Conservation (phyloP, 2,113 vertebrate species). For the Thunnus thynnus region DNA sequence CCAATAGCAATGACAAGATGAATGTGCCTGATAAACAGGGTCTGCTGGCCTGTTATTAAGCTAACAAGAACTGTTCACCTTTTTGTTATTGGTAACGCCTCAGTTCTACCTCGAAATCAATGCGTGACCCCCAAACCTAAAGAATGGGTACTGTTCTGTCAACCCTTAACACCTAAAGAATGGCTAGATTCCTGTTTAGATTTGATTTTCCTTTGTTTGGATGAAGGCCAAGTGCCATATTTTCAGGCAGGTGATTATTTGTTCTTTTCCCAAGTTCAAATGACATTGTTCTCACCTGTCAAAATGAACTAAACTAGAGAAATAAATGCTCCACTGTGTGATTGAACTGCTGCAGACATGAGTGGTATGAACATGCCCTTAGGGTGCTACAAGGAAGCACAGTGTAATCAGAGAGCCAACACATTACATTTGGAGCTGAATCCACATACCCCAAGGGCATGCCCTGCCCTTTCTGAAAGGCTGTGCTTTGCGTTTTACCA, state of each 20-base stretch:
- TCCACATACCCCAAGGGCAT: conserved; percentile 50
- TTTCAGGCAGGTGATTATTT: conserved; percentile 10
- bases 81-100: conserved; percentile 30
- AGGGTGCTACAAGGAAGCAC: conserved; percentile 34
- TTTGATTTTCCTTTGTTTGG: neutral
- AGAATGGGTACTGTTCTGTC: neutral
- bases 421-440: conserved; percentile 40
- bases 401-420: conserved; percentile 49
- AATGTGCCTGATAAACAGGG: conserved; percentile 46
- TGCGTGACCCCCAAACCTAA: neutral
- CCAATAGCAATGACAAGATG: conserved; percentile 60
- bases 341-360: conserved; percentile 23
- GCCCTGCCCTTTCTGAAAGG: conserved; percentile 51
- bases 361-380: conserved; percentile 24
- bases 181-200: neutral
- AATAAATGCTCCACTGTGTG: conserved; percentile 42
- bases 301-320: conserved; percentile 28
- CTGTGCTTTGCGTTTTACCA: conserved; percentile 38
- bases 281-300: conserved; percentile 35
- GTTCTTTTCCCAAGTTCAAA: conserved; percentile 30
- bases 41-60: conserved; percentile 40
- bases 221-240: neutral
- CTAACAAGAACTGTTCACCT: conserved; percentile 32
- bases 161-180: neutral
- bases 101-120: neutral